Base-by-base conservation (phyloP, 1,140 invertebrate genomes). In the Ylistrum balloti region DNA sequence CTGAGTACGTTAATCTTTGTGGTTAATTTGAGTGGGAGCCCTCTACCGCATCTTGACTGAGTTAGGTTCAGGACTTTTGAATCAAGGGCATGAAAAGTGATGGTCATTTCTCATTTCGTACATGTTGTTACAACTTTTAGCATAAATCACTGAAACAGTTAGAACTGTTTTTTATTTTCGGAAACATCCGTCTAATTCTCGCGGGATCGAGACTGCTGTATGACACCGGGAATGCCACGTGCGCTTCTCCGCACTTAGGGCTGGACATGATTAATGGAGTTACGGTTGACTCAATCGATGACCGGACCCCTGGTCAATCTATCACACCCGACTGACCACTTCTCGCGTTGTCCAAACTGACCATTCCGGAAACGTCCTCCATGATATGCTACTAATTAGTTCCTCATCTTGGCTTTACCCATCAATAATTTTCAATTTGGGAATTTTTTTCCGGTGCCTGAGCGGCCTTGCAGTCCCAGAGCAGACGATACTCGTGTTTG, bases 401-500 rank as follows among this genome's bases (percentile, higher is more conserved):
- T 7, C 56, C 56, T 74, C 56, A 74, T 74, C 22, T 28, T 74
- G n/a, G 56, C 56, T 74, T 74, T 74, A 74, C 56, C n/a, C 56
- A 74, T 74, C 56, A 74, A 74, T 74, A 74, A 74, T 74, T 74
- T 74, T 74, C 56, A 74, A 74, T 74, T 74, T 28, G 56, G 56
- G 56, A 74, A 5, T 28, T 74, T 74, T 74, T 74, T 74, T 74
- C 56, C 56, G 22, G 56, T 28, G 56, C 56, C 0, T 28, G 56
- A 74, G 56, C 56, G 56, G 56, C 56, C 56, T 74, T 74, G 20
- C 15, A 17, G 56, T 74, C 56, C 56, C 56, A 74, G 22, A 22
- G 56, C 56, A 74, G 22, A 74, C 56, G 56, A 28, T 28, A 74
- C 56, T 74, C 5, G 56, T 74, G 56, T 74, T 74, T 28, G 56